phyloP scores from a whole-genome alignment of 2,113 vertebrate species.

The Bos indicus region DNA sequence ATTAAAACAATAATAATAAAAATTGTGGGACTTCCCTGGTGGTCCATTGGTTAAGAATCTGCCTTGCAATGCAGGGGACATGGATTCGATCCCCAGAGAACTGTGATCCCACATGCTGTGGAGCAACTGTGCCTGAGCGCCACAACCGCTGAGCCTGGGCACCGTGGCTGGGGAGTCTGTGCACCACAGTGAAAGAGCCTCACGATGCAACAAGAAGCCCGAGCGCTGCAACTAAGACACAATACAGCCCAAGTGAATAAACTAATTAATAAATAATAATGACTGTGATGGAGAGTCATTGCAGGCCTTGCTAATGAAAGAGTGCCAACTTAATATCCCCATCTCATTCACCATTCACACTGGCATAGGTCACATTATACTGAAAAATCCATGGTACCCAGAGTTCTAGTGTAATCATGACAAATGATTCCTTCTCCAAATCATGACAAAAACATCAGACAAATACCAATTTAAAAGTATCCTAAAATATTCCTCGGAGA shows the following conservation, averaged over 20 bases:
- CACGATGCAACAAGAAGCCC: background rate
- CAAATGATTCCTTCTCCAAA: background rate
- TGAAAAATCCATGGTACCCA: background rate
- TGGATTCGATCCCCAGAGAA: background rate
- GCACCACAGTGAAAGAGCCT: background rate
- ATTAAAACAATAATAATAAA: background rate
- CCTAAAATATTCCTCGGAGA: background rate
- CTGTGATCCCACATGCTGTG: background rate
- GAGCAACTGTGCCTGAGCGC: background rate
- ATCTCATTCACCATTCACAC: background rate
- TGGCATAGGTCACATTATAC: background rate
- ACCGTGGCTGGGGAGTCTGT: background rate
- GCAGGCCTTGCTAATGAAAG: background rate
- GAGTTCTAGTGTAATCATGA: background rate
- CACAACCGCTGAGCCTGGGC: fast-evolving
- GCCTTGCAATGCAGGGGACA: background rate
- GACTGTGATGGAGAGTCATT: background rate
- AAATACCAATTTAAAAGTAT: background rate
- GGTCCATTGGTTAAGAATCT: background rate
- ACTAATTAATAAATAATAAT: background rate
- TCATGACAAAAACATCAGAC: background rate
- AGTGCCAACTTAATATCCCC: background rate
- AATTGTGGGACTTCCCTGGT: background rate
- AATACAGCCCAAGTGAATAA: background rate
- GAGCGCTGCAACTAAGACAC: background rate